phyloP scores from a whole-genome alignment of 2,888 invertebrate genomes.

The Holacanthella duospinosa region DNA sequence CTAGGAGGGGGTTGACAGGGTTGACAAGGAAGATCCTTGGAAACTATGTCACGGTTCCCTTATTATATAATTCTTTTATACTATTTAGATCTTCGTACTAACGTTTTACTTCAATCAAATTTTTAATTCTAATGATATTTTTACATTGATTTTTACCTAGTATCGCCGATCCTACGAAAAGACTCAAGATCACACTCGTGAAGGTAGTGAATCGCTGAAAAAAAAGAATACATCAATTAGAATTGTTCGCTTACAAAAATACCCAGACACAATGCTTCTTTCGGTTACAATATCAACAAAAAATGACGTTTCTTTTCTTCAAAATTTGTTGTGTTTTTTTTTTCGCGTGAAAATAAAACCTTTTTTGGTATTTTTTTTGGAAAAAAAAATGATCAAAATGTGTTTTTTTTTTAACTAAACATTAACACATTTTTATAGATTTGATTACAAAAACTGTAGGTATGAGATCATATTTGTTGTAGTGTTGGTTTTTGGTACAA shows the following conservation, averaged over 20 bases:
- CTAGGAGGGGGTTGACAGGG: not conserved
- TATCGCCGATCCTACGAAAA: conserved; percentile 86
- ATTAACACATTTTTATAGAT: no score
- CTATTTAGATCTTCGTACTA: not conserved
- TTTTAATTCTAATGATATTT: conserved; percentile 7
- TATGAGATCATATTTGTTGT: no score
- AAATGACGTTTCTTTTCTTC: not conserved
- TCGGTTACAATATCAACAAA: not conserved
- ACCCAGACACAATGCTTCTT: no score
- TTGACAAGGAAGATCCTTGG: not conserved
- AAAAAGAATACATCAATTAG: conserved; percentile 35
- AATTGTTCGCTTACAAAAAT: no score
- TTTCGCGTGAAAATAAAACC: no score
- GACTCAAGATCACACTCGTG: conserved; percentile 78
- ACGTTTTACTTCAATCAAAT: not conserved
- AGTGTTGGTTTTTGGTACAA: no score
- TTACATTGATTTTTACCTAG: conserved; percentile 57
- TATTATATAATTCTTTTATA: conserved; percentile 8
- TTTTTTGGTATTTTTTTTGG: no score
- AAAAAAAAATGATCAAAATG: no score
- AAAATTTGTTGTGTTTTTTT: no score
- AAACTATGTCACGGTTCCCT: not conserved
- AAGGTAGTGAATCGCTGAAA: conserved; percentile 85
- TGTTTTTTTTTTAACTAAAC: no score
- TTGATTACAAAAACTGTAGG: no score